phyloP scores from a whole-genome alignment of 2,888 invertebrate genomes.

The Phalera bucephala region DNA sequence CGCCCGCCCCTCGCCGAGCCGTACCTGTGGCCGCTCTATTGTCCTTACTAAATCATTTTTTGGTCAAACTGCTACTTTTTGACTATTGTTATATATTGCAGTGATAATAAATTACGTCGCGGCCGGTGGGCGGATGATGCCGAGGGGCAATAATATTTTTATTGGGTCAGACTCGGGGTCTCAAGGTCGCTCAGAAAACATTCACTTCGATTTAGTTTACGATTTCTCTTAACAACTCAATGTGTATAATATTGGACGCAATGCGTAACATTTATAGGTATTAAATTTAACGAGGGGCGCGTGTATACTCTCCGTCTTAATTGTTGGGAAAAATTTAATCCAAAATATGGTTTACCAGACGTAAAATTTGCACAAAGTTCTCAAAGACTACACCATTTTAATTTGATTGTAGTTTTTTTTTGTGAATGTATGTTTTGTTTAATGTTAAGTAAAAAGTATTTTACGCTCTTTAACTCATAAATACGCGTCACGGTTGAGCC shows the following conservation, averaged over 20 bases:
- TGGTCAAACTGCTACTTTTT: conserved; percentile 33
- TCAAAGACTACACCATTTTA: no score
- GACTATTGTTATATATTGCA: conserved; percentile 19
- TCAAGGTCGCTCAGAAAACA: conserved; percentile 45
- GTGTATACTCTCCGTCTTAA: background rate
- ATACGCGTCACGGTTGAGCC: no score
- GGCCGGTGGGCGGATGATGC: conserved; percentile 10
- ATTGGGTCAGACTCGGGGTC: conserved; percentile 31
- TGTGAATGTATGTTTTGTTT: no score
- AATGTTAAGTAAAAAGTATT: no score
- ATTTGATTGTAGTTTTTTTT: no score
- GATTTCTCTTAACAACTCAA: conserved; percentile 38
- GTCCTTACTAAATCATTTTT: conserved; percentile 37
- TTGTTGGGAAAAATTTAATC: background rate
- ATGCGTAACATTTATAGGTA: conserved; percentile 46
- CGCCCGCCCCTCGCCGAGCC: conserved; percentile 9
- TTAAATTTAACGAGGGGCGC: conserved; percentile 9
- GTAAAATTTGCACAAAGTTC: background rate
- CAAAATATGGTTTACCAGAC: background rate
- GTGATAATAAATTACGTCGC: conserved; percentile 18
- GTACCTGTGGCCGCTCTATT: conserved; percentile 29
- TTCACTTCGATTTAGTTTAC: conserved; percentile 46
- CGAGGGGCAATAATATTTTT: conserved; percentile 24
- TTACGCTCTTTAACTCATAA: no score
- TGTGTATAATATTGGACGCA: conserved; percentile 47